A percentile compares a stretch with the other conserved stretches of the same genome.
phyloP scores from a whole-genome alignment of 2,797 vertebrate genomes.

The Gallinago stenura region DNA sequence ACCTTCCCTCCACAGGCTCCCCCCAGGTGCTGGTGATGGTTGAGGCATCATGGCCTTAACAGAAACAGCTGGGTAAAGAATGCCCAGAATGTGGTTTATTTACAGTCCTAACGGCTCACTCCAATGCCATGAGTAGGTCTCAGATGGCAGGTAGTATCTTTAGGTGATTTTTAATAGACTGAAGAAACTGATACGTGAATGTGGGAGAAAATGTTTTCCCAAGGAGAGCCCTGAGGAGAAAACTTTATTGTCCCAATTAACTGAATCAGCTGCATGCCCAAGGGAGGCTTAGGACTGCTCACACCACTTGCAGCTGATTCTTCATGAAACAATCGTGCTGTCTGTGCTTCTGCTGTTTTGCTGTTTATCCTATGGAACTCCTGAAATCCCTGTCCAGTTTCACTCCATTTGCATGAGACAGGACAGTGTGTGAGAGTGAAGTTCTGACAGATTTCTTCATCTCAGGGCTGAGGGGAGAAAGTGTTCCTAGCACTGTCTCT shows the following conservation, averaged over 20 bases:
- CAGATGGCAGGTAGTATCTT: accelerated
- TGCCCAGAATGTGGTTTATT: accelerated
- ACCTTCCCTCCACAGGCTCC: not conserved
- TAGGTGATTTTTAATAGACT: not conserved
- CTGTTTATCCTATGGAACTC: not conserved
- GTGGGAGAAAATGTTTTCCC: not conserved
- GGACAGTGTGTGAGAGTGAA: accelerated
- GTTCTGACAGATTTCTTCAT: not conserved
- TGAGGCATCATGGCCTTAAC: not conserved
- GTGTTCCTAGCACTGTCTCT: not conserved
- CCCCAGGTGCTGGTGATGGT: not conserved
- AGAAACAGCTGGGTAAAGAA: not conserved
- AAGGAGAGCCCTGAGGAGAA: not conserved
- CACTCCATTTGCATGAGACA: not conserved
- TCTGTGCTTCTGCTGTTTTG: not conserved
- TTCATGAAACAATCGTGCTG: accelerated
- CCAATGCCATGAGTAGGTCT: accelerated
- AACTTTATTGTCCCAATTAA: not conserved
- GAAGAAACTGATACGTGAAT: not conserved
- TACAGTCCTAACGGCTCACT: accelerated
- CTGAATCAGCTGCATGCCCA: not conserved
- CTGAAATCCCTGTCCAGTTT: not conserved
- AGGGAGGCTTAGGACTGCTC: not conserved
- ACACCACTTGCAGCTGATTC: not conserved
- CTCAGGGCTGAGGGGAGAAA: not conserved